Evolutionary conservation across 2,888 invertebrate species (phyloP).

Genomic region (Cecidostiba fungosa): DNA sequence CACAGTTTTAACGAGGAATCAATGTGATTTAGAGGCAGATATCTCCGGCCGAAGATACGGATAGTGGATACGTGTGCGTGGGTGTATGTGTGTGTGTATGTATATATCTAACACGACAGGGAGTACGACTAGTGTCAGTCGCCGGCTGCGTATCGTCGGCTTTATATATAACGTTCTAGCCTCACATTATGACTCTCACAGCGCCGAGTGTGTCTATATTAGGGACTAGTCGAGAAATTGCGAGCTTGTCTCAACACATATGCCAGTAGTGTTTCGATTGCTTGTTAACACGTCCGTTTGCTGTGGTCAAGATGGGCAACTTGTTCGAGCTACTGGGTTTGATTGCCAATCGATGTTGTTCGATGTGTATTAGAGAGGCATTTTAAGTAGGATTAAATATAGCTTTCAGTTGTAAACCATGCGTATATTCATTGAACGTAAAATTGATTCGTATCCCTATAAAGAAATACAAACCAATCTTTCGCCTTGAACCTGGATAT

Average conservation of each 20-base stretch:
- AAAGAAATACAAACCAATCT: too few species aligned
- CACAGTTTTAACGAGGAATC: conserved; percentile 74
- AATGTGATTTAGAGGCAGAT: conserved; percentile 71
- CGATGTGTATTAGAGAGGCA: background rate
- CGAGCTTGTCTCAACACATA: background rate
- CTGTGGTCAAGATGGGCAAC: background rate
- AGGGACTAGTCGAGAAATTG: background rate
- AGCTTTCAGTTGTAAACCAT: too few species aligned
- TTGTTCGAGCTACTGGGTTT: background rate
- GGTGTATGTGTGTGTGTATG: background rate
- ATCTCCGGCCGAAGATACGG: conserved; percentile 49
- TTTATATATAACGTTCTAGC: background rate
- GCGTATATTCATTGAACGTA: too few species aligned
- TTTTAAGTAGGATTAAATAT: too few species aligned
- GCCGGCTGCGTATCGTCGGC: conserved; percentile 9
- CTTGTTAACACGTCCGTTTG: background rate
- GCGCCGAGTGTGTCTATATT: background rate
- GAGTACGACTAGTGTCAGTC: background rate
- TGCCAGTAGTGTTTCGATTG: background rate
- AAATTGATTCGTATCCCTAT: too few species aligned
- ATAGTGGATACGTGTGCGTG: background rate
- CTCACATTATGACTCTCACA: conserved; percentile 41
- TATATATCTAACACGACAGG: background rate
- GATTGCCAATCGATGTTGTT: background rate
- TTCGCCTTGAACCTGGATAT: too few species aligned